Base-by-base conservation (phyloP, 1,140 invertebrate species). In the Orius laevigatus region DNA sequence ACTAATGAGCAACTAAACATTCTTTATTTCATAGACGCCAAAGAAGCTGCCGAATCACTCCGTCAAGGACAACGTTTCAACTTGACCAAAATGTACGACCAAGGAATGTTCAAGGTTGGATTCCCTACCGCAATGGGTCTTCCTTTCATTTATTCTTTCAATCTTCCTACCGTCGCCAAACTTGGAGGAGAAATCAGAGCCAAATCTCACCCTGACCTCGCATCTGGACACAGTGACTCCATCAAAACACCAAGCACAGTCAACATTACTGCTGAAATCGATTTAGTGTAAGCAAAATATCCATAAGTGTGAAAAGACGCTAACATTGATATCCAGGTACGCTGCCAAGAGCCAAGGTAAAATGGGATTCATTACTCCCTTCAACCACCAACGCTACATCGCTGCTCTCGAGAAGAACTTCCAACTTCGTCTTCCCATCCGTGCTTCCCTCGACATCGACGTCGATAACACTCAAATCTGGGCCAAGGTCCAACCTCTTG, bases 51-150 rank as follows among this genome's bases (percentile, higher is more conserved):
- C 4, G 8, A 57, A 31, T 47, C 58, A 2, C 50, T 74, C 1
- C 58, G 54, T 15, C 55, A 70, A 2, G 73, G 70, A 8, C 53
- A 63, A 9, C 55, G 64, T 44, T 62, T 69, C 42, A 68, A 74
- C 55, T 69, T 70, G 60, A 76, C 67, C 20, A 74, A 72, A 55
- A 55, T 76, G 1, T 55, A 63, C 6, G 71, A 69, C 44, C 57
- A 64, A 11, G 66, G 69, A 36, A 64, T 71, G 40, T 55, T 72
- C 1, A 67, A 67, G 1, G 55, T 80, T 1, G 71, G 71, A 59
- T 76, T 79, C 66, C 78, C 79, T 1, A 68, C 73, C 10, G 73
- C 71, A 50, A 73, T 67, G 50, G 79, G 79, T 60, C 63, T 81
- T 36, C 78, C 77, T 16, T 78, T 78, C 55, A 59, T 73, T 36